Percentiles rank a stretch among this genome's conserved stretches.
These are phyloP conservation scores for Lordiphosa collinella DNA, from an alignment of 1,140 invertebrate genomes.

Conservation along the genomic window DNA sequence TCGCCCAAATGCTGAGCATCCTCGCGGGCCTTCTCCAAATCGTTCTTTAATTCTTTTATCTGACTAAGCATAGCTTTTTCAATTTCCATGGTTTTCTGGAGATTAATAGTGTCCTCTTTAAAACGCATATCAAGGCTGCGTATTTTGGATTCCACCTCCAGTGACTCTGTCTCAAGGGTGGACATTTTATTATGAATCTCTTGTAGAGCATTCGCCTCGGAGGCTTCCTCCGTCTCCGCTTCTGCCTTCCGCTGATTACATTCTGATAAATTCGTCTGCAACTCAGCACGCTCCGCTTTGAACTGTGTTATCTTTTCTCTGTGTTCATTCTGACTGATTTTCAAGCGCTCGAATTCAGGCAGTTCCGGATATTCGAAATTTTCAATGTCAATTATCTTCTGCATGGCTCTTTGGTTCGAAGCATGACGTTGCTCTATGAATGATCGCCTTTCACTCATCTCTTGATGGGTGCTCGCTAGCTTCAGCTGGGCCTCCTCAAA, in stretches of 20 bases:
- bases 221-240: not conserved
- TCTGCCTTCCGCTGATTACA: constrained; percentile 11
- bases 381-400: constrained; percentile 57
- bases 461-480: constrained; percentile 10
- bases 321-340: constrained; percentile 31
- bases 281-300: constrained; percentile 17
- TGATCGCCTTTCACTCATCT: constrained; percentile 24
- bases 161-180: constrained; percentile 18
- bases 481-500: constrained; percentile 2
- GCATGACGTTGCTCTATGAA: constrained; percentile 32
- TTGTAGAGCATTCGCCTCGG: constrained; percentile 20
- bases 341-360: constrained; percentile 40
- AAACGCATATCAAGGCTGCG: constrained; percentile 44
- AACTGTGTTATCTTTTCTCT: constrained; percentile 40
- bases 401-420: constrained; percentile 29
- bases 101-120: constrained; percentile 34
- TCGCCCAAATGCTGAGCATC: constrained; percentile 48
- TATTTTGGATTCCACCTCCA: constrained; percentile 27
- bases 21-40: constrained; percentile 18
- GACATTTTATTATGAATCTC: constrained; percentile 19
- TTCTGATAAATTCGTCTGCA: constrained; percentile 27
- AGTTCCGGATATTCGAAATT: constrained; percentile 52
- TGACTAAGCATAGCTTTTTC: constrained; percentile 16
- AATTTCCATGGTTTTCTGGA: constrained; percentile 34
- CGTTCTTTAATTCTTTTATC: constrained; percentile 13